Conservation (phyloP, 53 echinoderm and acorn worm genomes). For the Pentamera pediparva region DNA sequence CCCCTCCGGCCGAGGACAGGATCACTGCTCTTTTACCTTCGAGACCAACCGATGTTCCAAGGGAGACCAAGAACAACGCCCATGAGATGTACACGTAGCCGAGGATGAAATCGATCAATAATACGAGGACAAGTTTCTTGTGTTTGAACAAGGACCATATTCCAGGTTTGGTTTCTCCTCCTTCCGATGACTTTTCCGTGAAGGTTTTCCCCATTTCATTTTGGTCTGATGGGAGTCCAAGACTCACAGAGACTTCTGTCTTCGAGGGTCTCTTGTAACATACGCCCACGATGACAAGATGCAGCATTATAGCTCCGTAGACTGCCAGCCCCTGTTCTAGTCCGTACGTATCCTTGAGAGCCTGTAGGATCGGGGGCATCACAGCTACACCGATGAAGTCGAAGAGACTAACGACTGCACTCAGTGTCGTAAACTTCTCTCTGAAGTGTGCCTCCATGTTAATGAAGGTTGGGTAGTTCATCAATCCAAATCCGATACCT, state of each 20-base stretch:
- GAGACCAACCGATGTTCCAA: not conserved
- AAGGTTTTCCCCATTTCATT: too few species aligned
- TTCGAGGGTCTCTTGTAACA: too few species aligned
- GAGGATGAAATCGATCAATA: too few species aligned
- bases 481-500: too few species aligned
- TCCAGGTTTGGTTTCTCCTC: too few species aligned
- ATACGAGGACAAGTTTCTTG: too few species aligned
- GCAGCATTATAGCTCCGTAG: not conserved
- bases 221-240: too few species aligned
- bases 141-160: too few species aligned
- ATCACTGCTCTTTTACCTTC: not conserved
- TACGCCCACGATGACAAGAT: not conserved
- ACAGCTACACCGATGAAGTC: not conserved
- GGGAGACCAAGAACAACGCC: not conserved
- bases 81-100: slow-evolving; percentile 7
- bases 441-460: not conserved
- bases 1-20: not conserved
- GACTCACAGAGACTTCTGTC: too few species aligned
- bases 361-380: not conserved
- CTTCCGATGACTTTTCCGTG: too few species aligned
- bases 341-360: not conserved
- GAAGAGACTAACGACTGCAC: not conserved
- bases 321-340: not conserved
- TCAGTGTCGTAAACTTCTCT: not conserved
- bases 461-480: not conserved